A percentile compares a stretch with the other conserved stretches of the same genome.
These are phyloP conservation scores for Channa maculata DNA, from an alignment of 2,113 vertebrate species.

Conservation along the genomic window DNA sequence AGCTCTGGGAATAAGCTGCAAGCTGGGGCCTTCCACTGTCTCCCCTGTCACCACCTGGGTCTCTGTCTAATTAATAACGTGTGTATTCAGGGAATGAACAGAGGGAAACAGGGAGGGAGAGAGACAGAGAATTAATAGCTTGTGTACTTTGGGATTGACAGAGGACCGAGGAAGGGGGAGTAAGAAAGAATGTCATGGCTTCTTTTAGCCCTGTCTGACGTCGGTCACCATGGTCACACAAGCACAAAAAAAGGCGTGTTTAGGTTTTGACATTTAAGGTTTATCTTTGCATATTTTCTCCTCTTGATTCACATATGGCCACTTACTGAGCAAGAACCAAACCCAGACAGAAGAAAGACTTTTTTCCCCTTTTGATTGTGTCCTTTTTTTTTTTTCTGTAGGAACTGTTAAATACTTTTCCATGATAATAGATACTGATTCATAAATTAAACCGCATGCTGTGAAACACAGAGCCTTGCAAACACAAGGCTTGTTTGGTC, in stretches of 20 bases:
- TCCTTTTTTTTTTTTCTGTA: neutral
- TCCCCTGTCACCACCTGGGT: constrained; percentile 38
- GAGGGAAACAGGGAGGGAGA: constrained; percentile 9
- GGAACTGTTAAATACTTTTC: too few relatives aligned
- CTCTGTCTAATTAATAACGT: constrained; percentile 59
- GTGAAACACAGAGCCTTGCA: neutral
- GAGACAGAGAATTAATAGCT: constrained; percentile 36
- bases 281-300: neutral
- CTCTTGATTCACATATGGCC: neutral
- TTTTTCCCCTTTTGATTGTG: neutral
- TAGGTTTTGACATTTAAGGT: neutral
- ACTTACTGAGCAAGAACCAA: neutral
- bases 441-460: neutral
- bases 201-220: neutral
- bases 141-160: constrained; percentile 45
- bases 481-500: constrained; percentile 3
- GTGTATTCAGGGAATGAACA: constrained; percentile 49
- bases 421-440: neutral
- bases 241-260: neutral
- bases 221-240: neutral
- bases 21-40: constrained; percentile 26
- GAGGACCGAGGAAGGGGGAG: neutral
- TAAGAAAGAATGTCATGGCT: neutral
- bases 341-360: neutral
- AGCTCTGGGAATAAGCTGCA: constrained; percentile 33